These are phyloP conservation scores for Drosophila anomalata DNA, from an alignment of 2,888 invertebrate species.

Conservation along the genomic window DNA sequence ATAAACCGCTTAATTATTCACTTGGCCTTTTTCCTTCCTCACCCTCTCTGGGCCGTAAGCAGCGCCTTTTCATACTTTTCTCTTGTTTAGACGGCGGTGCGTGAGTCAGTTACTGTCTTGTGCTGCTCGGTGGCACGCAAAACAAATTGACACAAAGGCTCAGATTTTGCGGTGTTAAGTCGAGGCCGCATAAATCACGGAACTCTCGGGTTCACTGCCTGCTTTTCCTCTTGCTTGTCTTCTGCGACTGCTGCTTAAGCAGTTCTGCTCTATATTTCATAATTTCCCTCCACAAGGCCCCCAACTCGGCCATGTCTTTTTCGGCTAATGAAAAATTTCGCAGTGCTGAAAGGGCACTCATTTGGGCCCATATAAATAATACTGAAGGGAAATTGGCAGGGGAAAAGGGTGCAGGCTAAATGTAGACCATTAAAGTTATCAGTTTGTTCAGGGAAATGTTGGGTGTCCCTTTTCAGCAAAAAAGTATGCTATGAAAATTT, in stretches of 20 bases:
- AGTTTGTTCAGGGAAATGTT: conserved; percentile 19
- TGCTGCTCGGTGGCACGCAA: conserved; percentile 56
- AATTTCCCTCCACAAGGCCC: conserved; percentile 19
- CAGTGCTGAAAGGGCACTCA: conserved; percentile 39
- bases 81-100: conserved; percentile 27
- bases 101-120: conserved; percentile 36
- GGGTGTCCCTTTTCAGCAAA: conserved; percentile 7
- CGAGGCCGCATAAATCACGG: conserved; percentile 70
- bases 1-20: conserved; percentile 80
- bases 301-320: conserved; percentile 12
- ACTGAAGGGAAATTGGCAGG: conserved; percentile 22
- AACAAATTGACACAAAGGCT: conserved; percentile 75
- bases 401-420: conserved; percentile 12
- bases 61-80: conserved; percentile 34
- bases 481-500: conserved; percentile 21
- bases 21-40: conserved; percentile 63
- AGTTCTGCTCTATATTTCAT: conserved; percentile 42
- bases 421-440: conserved; percentile 35
- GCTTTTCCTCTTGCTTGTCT: conserved; percentile 10
- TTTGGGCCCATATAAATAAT: conserved; percentile 33
- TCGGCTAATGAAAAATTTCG: conserved; percentile 44
- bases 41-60: neutral
- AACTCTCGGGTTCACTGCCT: conserved; percentile 22
- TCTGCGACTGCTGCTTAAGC: conserved; percentile 26
- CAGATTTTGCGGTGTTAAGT: conserved; percentile 76